phyloP scores from a whole-genome alignment of 1,140 invertebrate species.

The Orius laevigatus region DNA sequence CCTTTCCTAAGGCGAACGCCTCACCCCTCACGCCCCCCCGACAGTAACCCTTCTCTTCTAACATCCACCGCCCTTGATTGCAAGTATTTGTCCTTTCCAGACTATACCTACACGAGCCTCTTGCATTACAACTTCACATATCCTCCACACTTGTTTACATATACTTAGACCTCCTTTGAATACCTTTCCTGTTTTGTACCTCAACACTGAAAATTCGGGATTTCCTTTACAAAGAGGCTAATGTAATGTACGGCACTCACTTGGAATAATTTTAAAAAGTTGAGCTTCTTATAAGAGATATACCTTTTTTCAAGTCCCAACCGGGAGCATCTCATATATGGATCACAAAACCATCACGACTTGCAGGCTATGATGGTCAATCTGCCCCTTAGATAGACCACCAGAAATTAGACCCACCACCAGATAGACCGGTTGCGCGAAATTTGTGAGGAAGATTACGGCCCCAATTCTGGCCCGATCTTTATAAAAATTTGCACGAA shows the following conservation, averaged over 20 bases:
- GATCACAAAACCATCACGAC: slow-evolving; percentile 4
- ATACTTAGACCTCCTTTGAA: not conserved
- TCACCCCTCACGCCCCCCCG: too few relatives aligned
- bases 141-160: slow-evolving; percentile 8
- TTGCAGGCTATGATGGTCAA: too few relatives aligned
- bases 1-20: too few relatives aligned
- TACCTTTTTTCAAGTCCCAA: not conserved
- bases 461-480: too few relatives aligned
- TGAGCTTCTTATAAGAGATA: not conserved
- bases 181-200: not conserved
- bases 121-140: slow-evolving; percentile 10
- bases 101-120: not conserved
- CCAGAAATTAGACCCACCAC: too few relatives aligned
- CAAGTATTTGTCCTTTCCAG: slow-evolving; percentile 12
- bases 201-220: slow-evolving; percentile 5
- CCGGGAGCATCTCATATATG: not conserved
- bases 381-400: too few relatives aligned
- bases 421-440: too few relatives aligned
- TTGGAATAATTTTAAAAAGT: slow-evolving; percentile 5
- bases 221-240: slow-evolving; percentile 5
- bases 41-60: too few relatives aligned
- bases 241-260: slow-evolving; percentile 4
- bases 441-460: too few relatives aligned
- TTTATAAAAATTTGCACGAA: too few relatives aligned
- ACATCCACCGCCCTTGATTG: slow-evolving; percentile 8